A percentile compares a stretch with the other conserved stretches of the same genome.
phyloP scores from a whole-genome alignment of 2,113 vertebrate genomes.

The Ahaetulla prasina region DNA sequence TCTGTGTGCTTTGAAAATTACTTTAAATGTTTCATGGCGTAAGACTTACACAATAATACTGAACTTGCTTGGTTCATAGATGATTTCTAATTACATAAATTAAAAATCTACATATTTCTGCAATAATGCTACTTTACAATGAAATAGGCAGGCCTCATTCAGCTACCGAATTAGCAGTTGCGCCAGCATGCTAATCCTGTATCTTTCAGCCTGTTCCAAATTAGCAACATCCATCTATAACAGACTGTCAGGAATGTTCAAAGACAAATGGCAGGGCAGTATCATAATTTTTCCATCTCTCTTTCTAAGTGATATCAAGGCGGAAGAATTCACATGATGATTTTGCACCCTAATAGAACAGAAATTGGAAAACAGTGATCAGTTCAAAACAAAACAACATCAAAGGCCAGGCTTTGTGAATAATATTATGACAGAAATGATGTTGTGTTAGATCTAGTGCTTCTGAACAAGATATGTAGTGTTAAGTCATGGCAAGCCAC shows the following conservation, averaged over 20 bases:
- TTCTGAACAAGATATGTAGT: constrained; percentile 45
- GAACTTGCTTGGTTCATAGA: constrained; percentile 54
- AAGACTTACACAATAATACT: constrained; percentile 25
- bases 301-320: not conserved
- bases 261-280: not conserved
- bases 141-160: constrained; percentile 1
- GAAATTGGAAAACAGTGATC: not conserved
- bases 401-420: not conserved
- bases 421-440: constrained; percentile 51
- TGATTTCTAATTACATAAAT: constrained; percentile 38
- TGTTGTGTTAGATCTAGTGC: constrained; percentile 52
- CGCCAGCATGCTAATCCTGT: not conserved
- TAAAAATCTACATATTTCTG: constrained; percentile 17
- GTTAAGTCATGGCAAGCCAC: constrained; percentile 10
- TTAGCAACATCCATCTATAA: not conserved
- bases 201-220: constrained; percentile 9
- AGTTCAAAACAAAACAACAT: constrained; percentile 25
- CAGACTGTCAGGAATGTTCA: not conserved
- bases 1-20: not conserved
- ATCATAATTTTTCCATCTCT: not conserved
- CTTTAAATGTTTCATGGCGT: constrained; percentile 3
- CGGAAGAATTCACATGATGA: not conserved
- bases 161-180: not conserved
- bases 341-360: not conserved
- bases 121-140: constrained; percentile 8